phyloP scores from a whole-genome alignment of 2,113 vertebrate genomes.

The Ammodytes dubius region DNA sequence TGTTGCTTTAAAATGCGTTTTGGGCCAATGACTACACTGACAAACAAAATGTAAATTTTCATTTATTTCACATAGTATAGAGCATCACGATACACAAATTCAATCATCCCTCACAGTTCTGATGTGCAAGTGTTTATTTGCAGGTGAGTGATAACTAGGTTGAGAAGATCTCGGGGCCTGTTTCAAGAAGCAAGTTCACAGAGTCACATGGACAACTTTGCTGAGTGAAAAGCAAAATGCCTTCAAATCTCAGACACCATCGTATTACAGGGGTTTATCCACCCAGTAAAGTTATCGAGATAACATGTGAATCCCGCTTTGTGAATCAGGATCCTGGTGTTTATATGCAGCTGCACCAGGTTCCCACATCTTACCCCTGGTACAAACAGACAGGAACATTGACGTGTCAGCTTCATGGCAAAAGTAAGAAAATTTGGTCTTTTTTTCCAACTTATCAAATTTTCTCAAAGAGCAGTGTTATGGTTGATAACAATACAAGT shows the following conservation, averaged over 20 bases:
- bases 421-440: conserved; percentile 52
- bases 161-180: conserved; percentile 21
- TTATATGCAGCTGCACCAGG: conserved; percentile 7
- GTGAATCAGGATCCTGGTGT: conserved; percentile 4
- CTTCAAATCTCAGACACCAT: not conserved
- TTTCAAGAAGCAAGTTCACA: conserved; percentile 4
- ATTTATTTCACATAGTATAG: conserved; percentile 77
- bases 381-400: conserved; percentile 37
- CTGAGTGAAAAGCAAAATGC: not conserved
- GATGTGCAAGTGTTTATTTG: conserved; percentile 66
- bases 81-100: conserved; percentile 67
- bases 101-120: conserved; percentile 71
- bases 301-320: conserved; percentile 18
- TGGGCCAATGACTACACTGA: not conserved
- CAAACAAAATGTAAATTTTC: conserved; percentile 39
- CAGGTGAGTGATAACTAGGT: conserved; percentile 20
- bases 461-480: conserved; percentile 54
- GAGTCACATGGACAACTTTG: conserved; percentile 14
- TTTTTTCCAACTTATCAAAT: conserved; percentile 5
- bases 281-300: conserved; percentile 25
- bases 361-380: conserved; percentile 16
- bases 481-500: conserved; percentile 42
- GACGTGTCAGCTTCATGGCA: conserved; percentile 14
- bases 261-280: not conserved
- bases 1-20: not conserved